Evolutionary conservation across 1,140 invertebrate genomes (phyloP).

Genomic region (Listronotus oregonensis): DNA sequence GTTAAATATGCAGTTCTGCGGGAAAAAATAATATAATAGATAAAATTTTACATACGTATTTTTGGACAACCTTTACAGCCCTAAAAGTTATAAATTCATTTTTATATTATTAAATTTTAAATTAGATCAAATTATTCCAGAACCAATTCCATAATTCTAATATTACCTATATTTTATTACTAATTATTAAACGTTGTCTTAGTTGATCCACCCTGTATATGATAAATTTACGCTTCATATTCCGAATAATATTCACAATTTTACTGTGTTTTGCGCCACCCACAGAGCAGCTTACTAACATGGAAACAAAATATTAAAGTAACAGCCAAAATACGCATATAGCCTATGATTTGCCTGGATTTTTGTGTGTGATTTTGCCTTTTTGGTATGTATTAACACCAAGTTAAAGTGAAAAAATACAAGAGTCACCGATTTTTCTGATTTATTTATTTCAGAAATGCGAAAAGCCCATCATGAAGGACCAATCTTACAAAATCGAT

Average conservation of each 20-base stretch:
- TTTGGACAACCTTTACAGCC: no score
- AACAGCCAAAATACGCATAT: not conserved
- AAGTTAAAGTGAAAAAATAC: not conserved
- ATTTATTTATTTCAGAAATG: conserved; percentile 62
- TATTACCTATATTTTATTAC: no score
- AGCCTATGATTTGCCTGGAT: not conserved
- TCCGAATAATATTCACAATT: not conserved
- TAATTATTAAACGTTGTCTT: no score
- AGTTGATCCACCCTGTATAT: no score
- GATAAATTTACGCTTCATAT: no score
- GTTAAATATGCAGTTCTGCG: no score
- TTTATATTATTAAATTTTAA: no score
- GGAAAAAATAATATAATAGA: no score
- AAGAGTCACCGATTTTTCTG: not conserved
- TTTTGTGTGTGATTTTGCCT: conserved; percentile 6
- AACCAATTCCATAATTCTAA: no score
- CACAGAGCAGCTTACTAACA: conserved; percentile 3
- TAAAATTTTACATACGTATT: no score
- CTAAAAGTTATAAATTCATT: no score
- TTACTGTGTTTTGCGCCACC: not conserved
- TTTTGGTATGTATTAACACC: conserved; percentile 17
- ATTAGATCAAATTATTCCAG: no score
- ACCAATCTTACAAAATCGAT: conserved; percentile 65
- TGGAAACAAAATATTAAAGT: not conserved
- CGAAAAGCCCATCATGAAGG: conserved; percentile 62